These are phyloP conservation scores for Leuctra nigra DNA, from an alignment of 2,888 invertebrate species.

Conservation along the genomic window DNA sequence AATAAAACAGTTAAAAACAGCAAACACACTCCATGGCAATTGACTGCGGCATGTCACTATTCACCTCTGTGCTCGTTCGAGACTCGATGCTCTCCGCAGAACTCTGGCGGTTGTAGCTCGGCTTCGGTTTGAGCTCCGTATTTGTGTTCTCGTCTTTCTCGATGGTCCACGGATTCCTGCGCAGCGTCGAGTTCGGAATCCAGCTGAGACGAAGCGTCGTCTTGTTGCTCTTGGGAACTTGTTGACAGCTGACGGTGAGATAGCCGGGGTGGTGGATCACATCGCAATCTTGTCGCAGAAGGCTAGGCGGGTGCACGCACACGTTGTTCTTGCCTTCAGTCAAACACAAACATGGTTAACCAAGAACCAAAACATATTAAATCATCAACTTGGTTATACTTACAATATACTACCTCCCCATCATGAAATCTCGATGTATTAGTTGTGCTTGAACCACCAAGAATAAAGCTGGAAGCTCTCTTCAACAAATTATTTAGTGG, in stretches of 20 bases:
- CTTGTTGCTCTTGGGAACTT: constrained; percentile 66
- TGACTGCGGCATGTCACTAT: no score
- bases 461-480: constrained; percentile 71
- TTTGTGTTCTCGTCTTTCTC: constrained; percentile 42
- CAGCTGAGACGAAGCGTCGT: constrained; percentile 85
- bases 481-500: constrained; percentile 69
- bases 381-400: constrained; percentile 19
- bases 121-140: constrained; percentile 28
- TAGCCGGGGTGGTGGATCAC: constrained; percentile 89
- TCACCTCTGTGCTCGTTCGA: constrained; percentile 18
- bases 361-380: no score
- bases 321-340: constrained; percentile 91
- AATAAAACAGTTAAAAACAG: no score
- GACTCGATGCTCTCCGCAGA: constrained; percentile 26
- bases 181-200: constrained; percentile 88
- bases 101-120: constrained; percentile 23
- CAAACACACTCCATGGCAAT: no score
- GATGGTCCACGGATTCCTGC: constrained; percentile 72
- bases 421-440: constrained; percentile 59
- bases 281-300: constrained; percentile 73
- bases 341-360: no score
- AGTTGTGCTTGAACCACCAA: constrained; percentile 58
- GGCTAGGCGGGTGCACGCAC: constrained; percentile 90
- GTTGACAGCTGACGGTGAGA: constrained; percentile 75
- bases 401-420: constrained; percentile 76